Conservation (phyloP, 1,140 invertebrate species). For the Aphis craccivora region DNA sequence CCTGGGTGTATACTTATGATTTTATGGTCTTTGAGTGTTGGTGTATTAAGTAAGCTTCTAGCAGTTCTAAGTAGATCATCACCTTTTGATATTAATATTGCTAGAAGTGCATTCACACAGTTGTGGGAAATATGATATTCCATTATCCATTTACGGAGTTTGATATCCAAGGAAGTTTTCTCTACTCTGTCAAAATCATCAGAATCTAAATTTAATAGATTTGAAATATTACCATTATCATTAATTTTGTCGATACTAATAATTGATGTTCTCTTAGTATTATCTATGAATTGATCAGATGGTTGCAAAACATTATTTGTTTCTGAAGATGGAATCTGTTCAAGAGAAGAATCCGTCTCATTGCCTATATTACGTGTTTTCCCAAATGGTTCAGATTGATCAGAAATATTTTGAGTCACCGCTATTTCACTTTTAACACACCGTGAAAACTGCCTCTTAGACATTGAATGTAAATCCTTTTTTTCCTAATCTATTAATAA, state of each 20-base stretch:
- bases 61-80: neutral
- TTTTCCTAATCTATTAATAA: neutral
- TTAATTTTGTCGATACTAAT: neutral
- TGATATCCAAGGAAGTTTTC: neutral
- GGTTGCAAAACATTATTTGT: neutral
- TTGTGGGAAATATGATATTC: neutral
- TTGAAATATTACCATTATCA: neutral
- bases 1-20: slow-evolving; percentile 4
- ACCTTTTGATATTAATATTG: neutral
- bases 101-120: neutral
- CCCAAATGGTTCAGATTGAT: neutral
- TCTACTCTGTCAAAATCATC: neutral
- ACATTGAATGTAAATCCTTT: neutral
- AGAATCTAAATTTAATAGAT: neutral
- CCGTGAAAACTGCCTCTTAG: neutral
- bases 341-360: neutral
- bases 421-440: neutral
- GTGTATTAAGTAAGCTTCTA: neutral
- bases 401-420: neutral
- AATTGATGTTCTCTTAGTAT: neutral
- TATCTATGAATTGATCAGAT: too few species aligned
- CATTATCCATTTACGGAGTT: neutral
- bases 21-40: neutral
- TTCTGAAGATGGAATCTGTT: neutral
- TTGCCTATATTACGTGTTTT: neutral